phyloP scores from a whole-genome alignment of 2,113 vertebrate species.

The Pterocles gutturalis region DNA sequence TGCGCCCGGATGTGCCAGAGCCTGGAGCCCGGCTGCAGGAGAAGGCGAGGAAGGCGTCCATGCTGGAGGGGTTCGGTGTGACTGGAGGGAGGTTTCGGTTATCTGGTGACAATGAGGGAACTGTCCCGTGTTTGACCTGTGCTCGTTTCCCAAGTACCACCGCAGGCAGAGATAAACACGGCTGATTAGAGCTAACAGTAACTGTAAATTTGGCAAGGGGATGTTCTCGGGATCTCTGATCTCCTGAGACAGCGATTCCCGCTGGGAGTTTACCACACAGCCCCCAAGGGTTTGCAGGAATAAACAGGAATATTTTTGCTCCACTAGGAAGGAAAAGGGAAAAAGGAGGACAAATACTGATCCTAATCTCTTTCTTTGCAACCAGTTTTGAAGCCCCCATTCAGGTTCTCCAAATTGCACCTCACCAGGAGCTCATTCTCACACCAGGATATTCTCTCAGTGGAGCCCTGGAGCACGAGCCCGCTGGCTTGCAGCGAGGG shows the following conservation, averaged over 20 bases:
- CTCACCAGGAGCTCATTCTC: slow-evolving; percentile 45
- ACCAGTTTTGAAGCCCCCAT: slow-evolving; percentile 3
- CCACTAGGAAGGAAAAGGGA: slow-evolving; percentile 41
- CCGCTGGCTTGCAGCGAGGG: not conserved
- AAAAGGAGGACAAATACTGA: slow-evolving; percentile 43
- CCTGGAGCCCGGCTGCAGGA: not conserved
- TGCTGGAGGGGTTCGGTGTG: fast-evolving
- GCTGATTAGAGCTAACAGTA: not conserved
- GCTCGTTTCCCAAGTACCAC: slow-evolving; percentile 13
- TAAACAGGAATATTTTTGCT: slow-evolving; percentile 64
- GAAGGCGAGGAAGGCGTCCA: not conserved
- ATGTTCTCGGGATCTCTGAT: slow-evolving; percentile 51
- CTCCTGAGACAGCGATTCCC: slow-evolving; percentile 45
- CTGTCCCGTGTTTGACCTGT: slow-evolving; percentile 18
- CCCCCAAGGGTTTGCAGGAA: slow-evolving; percentile 47
- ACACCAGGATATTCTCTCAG: not conserved
- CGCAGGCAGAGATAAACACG: slow-evolving; percentile 24
- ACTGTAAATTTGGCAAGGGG: slow-evolving; percentile 39
- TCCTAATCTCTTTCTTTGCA: slow-evolving; percentile 58
- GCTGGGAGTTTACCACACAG: slow-evolving; percentile 33
- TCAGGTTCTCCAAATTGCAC: slow-evolving; percentile 28
- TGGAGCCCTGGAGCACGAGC: not conserved
- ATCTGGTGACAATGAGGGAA: not conserved
- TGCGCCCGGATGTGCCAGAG: not conserved
- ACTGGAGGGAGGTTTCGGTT: not conserved